Evolutionary conservation across 2,797 vertebrate genomes (phyloP).

Genomic region (Hafferia zeledoni): DNA sequence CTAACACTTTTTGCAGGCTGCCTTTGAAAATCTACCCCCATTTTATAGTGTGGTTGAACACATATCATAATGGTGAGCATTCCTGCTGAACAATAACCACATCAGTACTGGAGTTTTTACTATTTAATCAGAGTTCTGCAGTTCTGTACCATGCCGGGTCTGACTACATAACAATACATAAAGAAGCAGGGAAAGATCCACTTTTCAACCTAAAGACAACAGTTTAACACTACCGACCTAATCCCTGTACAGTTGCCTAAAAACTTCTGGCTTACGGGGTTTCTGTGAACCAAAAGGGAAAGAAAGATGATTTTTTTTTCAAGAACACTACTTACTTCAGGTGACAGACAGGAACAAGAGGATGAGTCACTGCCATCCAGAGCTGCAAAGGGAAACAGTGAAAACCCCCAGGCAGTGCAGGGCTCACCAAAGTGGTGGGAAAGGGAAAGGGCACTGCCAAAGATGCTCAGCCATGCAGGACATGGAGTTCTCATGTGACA

Average conservation of each 20-base stretch:
- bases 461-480: neutral
- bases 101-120: neutral
- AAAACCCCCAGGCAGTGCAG: neutral
- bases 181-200: neutral
- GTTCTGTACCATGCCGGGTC: neutral
- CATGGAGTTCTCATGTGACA: neutral
- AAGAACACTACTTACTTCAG: neutral
- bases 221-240: neutral
- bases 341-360: neutral
- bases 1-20: neutral
- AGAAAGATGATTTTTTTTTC: fast-evolving
- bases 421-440: neutral
- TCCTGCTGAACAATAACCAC: neutral
- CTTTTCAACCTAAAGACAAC: neutral
- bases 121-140: neutral
- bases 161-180: neutral
- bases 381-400: neutral
- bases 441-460: neutral
- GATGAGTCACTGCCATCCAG: neutral
- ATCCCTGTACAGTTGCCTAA: neutral
- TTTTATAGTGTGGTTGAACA: neutral
- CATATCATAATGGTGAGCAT: neutral
- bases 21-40: neutral
- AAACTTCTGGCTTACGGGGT: neutral
- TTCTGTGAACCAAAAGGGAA: neutral